Conservation (phyloP, 2,797 vertebrate species). For the Hapalemur alaotrensis region DNA sequence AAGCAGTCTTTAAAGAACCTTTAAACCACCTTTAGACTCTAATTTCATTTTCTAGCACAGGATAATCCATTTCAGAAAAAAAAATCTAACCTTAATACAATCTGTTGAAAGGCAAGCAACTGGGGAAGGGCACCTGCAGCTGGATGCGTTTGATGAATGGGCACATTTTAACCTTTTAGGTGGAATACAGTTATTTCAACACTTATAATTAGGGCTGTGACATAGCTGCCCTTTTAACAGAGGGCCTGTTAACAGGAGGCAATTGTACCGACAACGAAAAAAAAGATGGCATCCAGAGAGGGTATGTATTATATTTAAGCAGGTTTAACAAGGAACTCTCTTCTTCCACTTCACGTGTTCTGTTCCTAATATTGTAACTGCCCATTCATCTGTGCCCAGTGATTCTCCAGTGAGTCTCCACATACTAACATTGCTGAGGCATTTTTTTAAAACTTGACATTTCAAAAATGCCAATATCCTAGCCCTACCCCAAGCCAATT, state of each 20-base stretch:
- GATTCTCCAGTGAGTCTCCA: background rate
- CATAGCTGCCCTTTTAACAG: conserved; percentile 11
- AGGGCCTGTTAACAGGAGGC: conserved; percentile 12
- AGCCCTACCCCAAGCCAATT: background rate
- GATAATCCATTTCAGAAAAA: conserved; percentile 40
- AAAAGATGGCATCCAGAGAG: background rate
- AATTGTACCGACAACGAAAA: background rate
- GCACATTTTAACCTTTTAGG: conserved; percentile 51
- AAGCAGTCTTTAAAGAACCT: background rate
- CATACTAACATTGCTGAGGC: background rate
- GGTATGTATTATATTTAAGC: background rate
- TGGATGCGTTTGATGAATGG: conserved; percentile 26
- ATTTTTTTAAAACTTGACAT: background rate
- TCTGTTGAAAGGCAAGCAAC: conserved; percentile 36
- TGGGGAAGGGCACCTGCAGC: background rate
- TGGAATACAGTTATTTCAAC: conserved; percentile 55
- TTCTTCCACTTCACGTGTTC: background rate
- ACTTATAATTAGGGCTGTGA: conserved; percentile 37
- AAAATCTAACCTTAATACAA: conserved; percentile 49
- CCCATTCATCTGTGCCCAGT: background rate
- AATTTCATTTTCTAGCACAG: conserved; percentile 35
- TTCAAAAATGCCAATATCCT: background rate
- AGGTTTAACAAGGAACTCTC: background rate
- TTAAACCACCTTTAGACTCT: conserved; percentile 9
- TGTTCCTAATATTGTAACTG: background rate